A percentile compares a stretch with the other conserved stretches of the same genome.
Evolutionary conservation across 1,140 invertebrate species (phyloP).

Genomic region (Zaprionus capensis): DNA sequence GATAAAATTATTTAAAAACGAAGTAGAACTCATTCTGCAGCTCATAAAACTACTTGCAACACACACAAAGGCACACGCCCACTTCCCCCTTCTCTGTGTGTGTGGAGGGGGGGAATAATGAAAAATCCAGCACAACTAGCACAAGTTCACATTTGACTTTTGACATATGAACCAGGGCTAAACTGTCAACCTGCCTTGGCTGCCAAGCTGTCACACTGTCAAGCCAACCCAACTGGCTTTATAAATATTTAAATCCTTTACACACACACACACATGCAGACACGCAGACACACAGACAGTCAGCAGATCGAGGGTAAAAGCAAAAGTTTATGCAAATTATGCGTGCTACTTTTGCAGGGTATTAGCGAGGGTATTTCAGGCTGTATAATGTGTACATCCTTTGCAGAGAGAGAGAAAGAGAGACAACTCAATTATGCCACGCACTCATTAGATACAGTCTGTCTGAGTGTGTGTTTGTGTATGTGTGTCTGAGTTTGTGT

Average conservation of each 20-base stretch:
- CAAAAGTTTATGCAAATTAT: conserved; percentile 21
- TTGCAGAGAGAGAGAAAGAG: background rate
- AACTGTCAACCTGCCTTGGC: conserved; percentile 15
- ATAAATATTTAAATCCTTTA: conserved; percentile 37
- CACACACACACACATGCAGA: conserved; percentile 8
- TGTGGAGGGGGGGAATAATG: background rate
- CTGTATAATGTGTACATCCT: conserved; percentile 39
- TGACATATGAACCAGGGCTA: conserved; percentile 24
- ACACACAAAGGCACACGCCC: background rate
- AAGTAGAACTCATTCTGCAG: conserved; percentile 1
- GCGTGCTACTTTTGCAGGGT: conserved; percentile 16
- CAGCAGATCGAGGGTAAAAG: conserved; percentile 16
- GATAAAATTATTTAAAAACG: conserved; percentile 29
- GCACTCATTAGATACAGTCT: conserved; percentile 59
- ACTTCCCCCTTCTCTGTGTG: background rate
- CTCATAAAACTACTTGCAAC: conserved; percentile 10
- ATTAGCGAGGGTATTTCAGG: background rate
- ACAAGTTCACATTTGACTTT: conserved; percentile 43
- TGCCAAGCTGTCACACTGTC: conserved; percentile 11
- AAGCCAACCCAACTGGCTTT: conserved; percentile 16
- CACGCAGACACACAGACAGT: background rate
- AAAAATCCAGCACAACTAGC: conserved; percentile 18
- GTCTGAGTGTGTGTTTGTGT: background rate
- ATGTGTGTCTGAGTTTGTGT: background rate
- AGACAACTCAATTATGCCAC: conserved; percentile 61